Evolutionary conservation across 1,140 invertebrate genomes (phyloP).

Genomic region (Leucophenga varia): DNA sequence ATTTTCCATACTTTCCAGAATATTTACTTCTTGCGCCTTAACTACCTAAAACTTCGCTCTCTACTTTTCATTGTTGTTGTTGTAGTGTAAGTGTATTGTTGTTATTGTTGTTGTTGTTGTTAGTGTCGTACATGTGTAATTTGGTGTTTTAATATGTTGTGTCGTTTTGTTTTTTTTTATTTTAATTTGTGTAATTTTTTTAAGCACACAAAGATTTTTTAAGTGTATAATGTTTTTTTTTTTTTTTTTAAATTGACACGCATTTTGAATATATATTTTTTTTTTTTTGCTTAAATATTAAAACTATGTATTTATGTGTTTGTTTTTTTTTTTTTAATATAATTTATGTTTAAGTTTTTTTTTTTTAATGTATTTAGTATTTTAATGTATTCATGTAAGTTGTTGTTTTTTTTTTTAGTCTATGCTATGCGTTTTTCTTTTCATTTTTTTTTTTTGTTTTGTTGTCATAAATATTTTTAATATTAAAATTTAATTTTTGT

Average conservation of each 20-base stretch:
- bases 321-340: constrained; percentile 44
- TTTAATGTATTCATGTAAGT: constrained; percentile 18
- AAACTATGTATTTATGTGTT: constrained; percentile 22
- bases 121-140: constrained; percentile 34
- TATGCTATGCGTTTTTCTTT: constrained; percentile 7
- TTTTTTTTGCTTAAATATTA: constrained; percentile 8
- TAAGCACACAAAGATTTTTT: not conserved
- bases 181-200: constrained; percentile 15
- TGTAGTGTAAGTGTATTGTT: constrained; percentile 13
- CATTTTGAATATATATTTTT: constrained; percentile 30
- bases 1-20: too few species aligned
- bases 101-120: constrained; percentile 24
- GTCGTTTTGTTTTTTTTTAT: constrained; percentile 15
- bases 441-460: constrained; percentile 12
- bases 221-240: constrained; percentile 3
- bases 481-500: constrained; percentile 6
- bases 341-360: constrained; percentile 45
- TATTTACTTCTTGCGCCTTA: too few species aligned
- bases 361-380: constrained; percentile 32
- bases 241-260: constrained; percentile 44
- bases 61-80: constrained; percentile 38
- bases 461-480: constrained; percentile 21
- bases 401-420: constrained; percentile 19
- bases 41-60: too few species aligned
- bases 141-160: constrained; percentile 46